phyloP scores from a whole-genome alignment of 2,113 vertebrate species.

The Anthoscopus minutus region DNA sequence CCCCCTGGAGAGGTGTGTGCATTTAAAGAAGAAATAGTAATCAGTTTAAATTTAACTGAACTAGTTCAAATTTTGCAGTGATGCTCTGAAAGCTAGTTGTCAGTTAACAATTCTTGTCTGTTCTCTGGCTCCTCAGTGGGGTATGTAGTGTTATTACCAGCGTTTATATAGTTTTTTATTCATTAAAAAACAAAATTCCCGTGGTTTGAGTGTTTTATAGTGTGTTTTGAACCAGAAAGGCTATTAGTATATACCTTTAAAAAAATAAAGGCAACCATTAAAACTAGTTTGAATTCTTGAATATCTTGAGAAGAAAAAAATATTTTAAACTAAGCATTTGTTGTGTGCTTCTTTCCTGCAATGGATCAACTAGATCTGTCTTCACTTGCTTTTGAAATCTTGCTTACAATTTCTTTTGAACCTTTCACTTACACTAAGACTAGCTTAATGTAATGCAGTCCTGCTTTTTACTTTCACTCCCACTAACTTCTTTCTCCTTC shows the following conservation, averaged over 20 bases:
- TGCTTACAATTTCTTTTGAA: neutral
- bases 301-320: neutral
- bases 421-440: neutral
- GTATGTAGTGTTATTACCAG: neutral
- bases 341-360: neutral
- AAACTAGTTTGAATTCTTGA: neutral
- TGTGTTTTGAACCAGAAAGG: neutral
- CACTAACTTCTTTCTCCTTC: neutral
- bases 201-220: neutral
- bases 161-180: neutral
- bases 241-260: neutral
- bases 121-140: neutral
- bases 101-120: neutral
- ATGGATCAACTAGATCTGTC: neutral
- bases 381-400: neutral
- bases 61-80: neutral
- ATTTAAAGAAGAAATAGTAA: neutral
- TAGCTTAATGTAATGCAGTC: neutral
- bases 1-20: neutral
- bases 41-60: neutral
- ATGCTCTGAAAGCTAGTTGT: neutral
- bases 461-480: neutral
- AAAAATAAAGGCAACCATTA: neutral
- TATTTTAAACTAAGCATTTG: neutral
- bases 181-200: neutral